Base-by-base conservation (phyloP, 2,797 vertebrate genomes). In the Pelobates cultripes region DNA sequence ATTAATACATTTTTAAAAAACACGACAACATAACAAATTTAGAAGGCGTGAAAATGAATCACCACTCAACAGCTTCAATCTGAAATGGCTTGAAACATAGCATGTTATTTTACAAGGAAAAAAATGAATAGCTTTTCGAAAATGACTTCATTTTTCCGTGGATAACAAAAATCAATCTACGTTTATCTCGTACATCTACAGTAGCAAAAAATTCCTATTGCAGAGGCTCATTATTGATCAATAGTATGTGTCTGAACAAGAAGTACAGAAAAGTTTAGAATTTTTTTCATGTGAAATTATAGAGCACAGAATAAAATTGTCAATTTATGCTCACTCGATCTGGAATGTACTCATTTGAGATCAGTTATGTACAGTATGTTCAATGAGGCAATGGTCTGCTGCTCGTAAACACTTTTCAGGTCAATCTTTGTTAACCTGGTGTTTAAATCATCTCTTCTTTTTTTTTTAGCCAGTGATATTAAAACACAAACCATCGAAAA, bases 161-260 rank as follows among this genome's bases (percentile, higher is more conserved):
- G 64, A 61, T 70, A n/a, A 68, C 42, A 66, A 42, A 80, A 47
- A 80, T 80, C 64, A 68, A 80, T 80, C 12, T 57, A 61, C 67
- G 15, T 60, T 80, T 75, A 74, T 67, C 60, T 73, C 70, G 42
- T 42, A 73, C 63, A n/a, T 40, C 44, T 51, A 15, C 8, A 41
- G 41, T 40, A 67, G 40, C 63, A 55, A 2, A 6, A 47, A 51
- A 40, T 43, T 43, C 61, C 44, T 14, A 53, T 40, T 41, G 12
- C 44, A 75, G 14, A 75, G 43, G 45, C 12, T 57, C 15, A 12
- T 42, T 75, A 80, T 61, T 70, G 79, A 75, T 75, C 72, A 15
- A 47, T 44, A 8, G 40, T 15, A 14, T 28, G 51, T 42, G n/a
- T 17, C 42, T 7, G 43, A 44, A 40, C 42, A 51, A 72, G 77